Percentiles rank a stretch among this genome's conserved stretches.
Evolutionary conservation across 2,113 vertebrate genomes (phyloP).

Genomic region (Lipotes vexillifer): DNA sequence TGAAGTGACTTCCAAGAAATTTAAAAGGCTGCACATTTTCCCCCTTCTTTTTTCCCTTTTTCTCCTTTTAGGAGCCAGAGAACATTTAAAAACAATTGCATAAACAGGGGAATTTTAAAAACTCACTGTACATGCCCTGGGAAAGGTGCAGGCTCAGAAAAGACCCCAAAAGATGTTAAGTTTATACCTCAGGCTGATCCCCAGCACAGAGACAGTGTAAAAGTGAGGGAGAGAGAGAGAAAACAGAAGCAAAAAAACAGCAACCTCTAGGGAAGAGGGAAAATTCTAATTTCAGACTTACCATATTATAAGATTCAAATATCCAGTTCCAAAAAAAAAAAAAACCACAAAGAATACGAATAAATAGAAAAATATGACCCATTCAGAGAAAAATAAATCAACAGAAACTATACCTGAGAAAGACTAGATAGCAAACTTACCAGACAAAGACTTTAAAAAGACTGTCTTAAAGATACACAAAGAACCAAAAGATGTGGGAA

Average conservation of each 20-base stretch:
- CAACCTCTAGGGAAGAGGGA: not conserved
- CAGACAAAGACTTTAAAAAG: not conserved
- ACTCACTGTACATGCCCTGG: not conserved
- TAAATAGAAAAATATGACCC: not conserved
- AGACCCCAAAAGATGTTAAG: not conserved
- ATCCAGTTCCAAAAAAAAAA: not conserved
- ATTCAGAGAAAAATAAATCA: not conserved
- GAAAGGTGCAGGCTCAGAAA: not conserved
- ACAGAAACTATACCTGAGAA: not conserved
- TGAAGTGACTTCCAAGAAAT: not conserved
- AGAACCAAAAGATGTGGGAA: not conserved
- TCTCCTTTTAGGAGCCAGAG: not conserved
- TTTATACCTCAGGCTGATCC: not conserved
- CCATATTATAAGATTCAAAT: not conserved
- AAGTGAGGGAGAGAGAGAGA: not conserved
- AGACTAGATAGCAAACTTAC: not conserved
- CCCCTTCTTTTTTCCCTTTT: not conserved
- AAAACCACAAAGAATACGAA: not conserved
- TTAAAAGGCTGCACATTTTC: not conserved
- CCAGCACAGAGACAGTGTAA: not conserved
- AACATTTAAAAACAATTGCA: not conserved
- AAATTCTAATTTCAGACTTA: not conserved
- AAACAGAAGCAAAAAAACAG: not conserved
- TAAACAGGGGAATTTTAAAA: not conserved
- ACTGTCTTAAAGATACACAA: not conserved